phyloP scores from a whole-genome alignment of 2,113 vertebrate species.

The Gymnobelideus leadbeateri region DNA sequence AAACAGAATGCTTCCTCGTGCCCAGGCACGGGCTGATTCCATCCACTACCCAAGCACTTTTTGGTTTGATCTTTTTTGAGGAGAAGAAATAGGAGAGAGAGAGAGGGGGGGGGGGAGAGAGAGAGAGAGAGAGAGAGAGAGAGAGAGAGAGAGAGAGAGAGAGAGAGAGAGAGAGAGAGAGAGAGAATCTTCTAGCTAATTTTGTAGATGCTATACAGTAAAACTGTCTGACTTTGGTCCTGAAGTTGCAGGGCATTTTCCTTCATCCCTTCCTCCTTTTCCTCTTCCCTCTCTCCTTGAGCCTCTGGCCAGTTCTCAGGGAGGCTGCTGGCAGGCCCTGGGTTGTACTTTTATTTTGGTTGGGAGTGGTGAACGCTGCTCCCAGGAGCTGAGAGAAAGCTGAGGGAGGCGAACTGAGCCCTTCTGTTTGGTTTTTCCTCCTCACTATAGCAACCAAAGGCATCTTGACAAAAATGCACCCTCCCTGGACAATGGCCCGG shows the following conservation, averaged over 20 bases:
- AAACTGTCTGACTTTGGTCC: conserved; percentile 4
- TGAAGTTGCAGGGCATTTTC: not conserved
- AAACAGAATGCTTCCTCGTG: not conserved
- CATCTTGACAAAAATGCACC: conserved; percentile 94
- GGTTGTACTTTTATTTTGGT: conserved; percentile 84
- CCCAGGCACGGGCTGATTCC: not conserved
- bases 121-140: not conserved
- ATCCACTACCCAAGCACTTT: not conserved
- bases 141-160: not conserved
- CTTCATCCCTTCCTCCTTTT: conserved; percentile 4
- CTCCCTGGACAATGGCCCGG: conserved; percentile 94
- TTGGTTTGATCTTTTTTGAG: conserved; percentile 16
- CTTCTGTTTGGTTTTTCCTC: conserved; percentile 92
- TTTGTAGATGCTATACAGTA: not conserved
- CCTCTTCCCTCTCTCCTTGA: not conserved
- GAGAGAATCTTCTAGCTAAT: not conserved
- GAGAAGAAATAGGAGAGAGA: not conserved
- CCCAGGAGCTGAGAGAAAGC: conserved; percentile 65
- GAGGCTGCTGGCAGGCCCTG: conserved; percentile 67
- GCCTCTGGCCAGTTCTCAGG: conserved; percentile 36
- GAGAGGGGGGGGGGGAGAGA: not conserved
- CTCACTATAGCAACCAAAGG: conserved; percentile 97
- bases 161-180: not conserved
- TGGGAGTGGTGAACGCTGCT: conserved; percentile 79
- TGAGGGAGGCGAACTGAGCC: conserved; percentile 86